Evolutionary conservation across 1,140 invertebrate species (phyloP).

Genomic region (Diprion similis): DNA sequence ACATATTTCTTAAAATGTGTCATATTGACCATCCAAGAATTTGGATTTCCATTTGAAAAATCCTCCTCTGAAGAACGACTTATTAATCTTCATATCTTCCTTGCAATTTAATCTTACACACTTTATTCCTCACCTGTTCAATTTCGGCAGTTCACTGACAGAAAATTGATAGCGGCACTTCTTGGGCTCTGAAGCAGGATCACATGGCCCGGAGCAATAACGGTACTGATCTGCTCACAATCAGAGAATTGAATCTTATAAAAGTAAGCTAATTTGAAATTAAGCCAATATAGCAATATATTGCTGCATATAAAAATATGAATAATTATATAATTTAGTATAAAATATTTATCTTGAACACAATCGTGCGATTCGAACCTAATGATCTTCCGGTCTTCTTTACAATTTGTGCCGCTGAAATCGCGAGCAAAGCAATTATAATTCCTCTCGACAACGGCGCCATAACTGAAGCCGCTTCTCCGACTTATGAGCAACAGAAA

Average conservation of each 20-base stretch:
- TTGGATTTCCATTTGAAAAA: too few species aligned
- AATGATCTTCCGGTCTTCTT: not conserved
- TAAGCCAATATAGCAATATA: too few species aligned
- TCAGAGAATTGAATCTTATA: too few species aligned
- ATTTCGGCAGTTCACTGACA: slow-evolving; percentile 25
- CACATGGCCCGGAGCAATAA: slow-evolving; percentile 32
- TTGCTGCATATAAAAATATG: too few species aligned
- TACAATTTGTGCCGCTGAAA: not conserved
- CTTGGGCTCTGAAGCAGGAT: slow-evolving; percentile 17
- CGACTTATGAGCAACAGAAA: not conserved
- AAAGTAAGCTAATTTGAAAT: too few species aligned
- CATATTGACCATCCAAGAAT: too few species aligned
- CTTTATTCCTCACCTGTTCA: slow-evolving; percentile 29
- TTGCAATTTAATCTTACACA: not conserved
- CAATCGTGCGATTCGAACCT: not conserved
- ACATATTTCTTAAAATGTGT: too few species aligned
- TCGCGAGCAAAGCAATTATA: not conserved
- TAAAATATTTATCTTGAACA: too few species aligned
- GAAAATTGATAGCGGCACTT: slow-evolving; percentile 37
- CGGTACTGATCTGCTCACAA: not conserved
- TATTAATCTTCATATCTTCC: not conserved
- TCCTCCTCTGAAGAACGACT: too few species aligned
- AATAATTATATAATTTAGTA: too few species aligned
- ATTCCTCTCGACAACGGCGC: slow-evolving; percentile 6
- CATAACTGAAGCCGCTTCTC: not conserved